Conservation (phyloP, 2,113 vertebrate species). For the Entelurus aequoreus region DNA sequence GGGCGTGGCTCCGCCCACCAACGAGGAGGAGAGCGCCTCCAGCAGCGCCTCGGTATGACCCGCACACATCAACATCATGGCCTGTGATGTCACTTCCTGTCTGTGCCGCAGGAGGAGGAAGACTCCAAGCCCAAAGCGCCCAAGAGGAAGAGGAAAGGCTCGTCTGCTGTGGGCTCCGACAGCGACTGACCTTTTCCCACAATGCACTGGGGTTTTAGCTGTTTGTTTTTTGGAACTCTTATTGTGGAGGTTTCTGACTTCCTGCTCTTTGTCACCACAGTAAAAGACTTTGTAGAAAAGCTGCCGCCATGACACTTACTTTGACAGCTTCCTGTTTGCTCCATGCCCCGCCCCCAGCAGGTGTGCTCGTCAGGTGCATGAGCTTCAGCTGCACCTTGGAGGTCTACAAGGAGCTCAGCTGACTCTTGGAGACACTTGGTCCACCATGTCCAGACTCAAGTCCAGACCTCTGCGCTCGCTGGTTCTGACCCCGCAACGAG, state of each 20-base stretch:
- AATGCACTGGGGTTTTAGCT: constrained; percentile 31
- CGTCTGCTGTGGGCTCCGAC: constrained; percentile 87
- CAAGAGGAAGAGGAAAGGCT: constrained; percentile 90
- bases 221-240: constrained; percentile 25
- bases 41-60: constrained; percentile 84
- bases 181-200: constrained; percentile 80
- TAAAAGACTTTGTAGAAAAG: constrained; percentile 43
- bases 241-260: constrained; percentile 39
- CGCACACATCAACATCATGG: no score
- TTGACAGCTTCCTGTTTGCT: not conserved
- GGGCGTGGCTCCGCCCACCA: constrained; percentile 77
- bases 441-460: constrained; percentile 22
- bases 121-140: constrained; percentile 89
- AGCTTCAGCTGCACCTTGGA: not conserved
- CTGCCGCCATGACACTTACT: constrained; percentile 9
- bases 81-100: not conserved
- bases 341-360: not conserved
- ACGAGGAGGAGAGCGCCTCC: constrained; percentile 86
- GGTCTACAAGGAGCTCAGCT: not conserved
- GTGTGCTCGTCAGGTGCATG: not conserved
- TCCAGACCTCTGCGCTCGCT: constrained; percentile 25
- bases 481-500: constrained; percentile 60
- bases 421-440: not conserved
- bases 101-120: constrained; percentile 81
- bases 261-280: constrained; percentile 52